Evolutionary conservation across 2,888 invertebrate species (phyloP).

Genomic region (Silvanus unidentatus): DNA sequence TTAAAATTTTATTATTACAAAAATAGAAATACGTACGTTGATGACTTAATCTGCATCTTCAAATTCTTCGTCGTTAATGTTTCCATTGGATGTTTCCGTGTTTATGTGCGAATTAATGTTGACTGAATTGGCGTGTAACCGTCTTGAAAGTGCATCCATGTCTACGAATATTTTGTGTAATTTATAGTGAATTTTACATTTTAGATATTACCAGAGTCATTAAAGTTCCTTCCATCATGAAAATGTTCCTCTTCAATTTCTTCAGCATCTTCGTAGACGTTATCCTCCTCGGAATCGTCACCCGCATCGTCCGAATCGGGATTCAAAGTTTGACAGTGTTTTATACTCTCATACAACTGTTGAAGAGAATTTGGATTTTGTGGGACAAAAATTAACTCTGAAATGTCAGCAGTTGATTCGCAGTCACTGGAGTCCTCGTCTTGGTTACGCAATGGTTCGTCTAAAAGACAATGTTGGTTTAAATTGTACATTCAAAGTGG

Average conservation of each 20-base stretch:
- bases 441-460: slow-evolving; percentile 15
- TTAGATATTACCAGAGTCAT: slow-evolving; percentile 8
- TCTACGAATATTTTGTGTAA: slow-evolving; percentile 34
- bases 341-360: slow-evolving; percentile 68
- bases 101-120: slow-evolving; percentile 31
- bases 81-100: slow-evolving; percentile 29
- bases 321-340: slow-evolving; percentile 71
- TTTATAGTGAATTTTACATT: too few relatives aligned
- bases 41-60: slow-evolving; percentile 54
- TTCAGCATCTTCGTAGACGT: slow-evolving; percentile 40
- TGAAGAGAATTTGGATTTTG: slow-evolving; percentile 57
- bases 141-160: slow-evolving; percentile 31
- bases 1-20: background rate
- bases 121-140: slow-evolving; percentile 43
- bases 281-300: slow-evolving; percentile 52
- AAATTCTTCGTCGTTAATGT: slow-evolving; percentile 48
- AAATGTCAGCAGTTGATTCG: slow-evolving; percentile 53
- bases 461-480: background rate
- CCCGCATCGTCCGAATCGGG: slow-evolving; percentile 66
- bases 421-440: slow-evolving; percentile 45
- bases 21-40: background rate
- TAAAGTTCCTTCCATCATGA: slow-evolving; percentile 41
- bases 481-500: background rate
- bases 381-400: slow-evolving; percentile 69
- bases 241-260: slow-evolving; percentile 43